These are phyloP conservation scores for Pelusios castaneus DNA, from an alignment of 2,113 vertebrate species.

Conservation along the genomic window DNA sequence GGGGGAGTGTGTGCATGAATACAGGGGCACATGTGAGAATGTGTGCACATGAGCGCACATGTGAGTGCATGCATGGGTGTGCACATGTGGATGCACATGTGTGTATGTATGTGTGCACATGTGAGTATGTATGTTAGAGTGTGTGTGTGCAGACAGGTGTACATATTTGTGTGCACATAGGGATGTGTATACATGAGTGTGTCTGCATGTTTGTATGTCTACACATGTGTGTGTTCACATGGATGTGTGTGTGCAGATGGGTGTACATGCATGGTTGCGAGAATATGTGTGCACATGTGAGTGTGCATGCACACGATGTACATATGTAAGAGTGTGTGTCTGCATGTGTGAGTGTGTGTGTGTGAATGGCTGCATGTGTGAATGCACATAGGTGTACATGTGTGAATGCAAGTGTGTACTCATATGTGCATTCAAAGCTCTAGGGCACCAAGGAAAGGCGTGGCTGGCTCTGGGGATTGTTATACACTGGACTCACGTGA, in stretches of 20 bases:
- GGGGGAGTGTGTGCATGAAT: neutral
- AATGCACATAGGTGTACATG: neutral
- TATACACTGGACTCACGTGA: conserved; percentile 36
- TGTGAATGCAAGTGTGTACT: neutral
- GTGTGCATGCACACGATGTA: neutral
- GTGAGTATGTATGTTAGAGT: neutral
- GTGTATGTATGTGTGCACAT: neutral
- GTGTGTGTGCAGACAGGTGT: neutral
- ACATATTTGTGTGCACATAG: neutral
- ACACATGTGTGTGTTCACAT: neutral
- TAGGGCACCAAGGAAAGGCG: neutral
- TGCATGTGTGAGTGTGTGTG: neutral
- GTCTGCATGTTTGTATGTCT: neutral
- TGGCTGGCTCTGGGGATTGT: conserved; percentile 19
- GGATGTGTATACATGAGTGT: neutral
- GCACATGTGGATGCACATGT: neutral
- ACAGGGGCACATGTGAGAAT: no score
- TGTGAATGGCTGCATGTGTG: neutral
- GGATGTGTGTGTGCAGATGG: neutral
- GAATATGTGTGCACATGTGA: no score
- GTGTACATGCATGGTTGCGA: no score
- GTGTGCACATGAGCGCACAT: neutral
- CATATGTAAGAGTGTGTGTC: no score
- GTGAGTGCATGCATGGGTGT: neutral
- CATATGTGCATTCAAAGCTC: no score